Conservation (phyloP, 1,140 invertebrate species). For the Helicorthomorpha holstii region DNA sequence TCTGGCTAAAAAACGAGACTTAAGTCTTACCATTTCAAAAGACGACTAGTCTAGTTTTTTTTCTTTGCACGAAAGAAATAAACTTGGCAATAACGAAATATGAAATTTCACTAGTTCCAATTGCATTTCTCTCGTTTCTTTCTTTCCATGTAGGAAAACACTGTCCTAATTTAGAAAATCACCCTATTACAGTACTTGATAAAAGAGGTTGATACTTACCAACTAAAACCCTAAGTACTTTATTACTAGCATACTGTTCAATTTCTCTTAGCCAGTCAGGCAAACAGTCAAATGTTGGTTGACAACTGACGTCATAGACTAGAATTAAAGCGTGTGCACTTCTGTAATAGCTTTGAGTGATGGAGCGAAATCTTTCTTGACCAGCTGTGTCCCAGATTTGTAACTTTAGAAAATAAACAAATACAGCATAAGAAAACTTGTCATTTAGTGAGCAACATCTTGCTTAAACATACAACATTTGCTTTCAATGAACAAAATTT, state of each 20-base stretch:
- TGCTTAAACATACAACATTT: too few relatives aligned
- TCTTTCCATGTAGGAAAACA: too few relatives aligned
- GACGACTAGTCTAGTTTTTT: too few relatives aligned
- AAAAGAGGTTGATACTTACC: conserved; percentile 49
- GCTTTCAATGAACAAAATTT: too few relatives aligned
- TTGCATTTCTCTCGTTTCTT: not conserved
- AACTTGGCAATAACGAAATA: too few relatives aligned
- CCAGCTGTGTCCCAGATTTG: conserved; percentile 98
- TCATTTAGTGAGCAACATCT: too few relatives aligned
- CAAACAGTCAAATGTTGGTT: conserved; percentile 89
- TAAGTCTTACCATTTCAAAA: too few relatives aligned
- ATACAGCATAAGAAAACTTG: conserved; percentile 6
- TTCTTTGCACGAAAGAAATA: too few relatives aligned
- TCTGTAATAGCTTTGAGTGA: conserved; percentile 94
- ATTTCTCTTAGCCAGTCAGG: conserved; percentile 91
- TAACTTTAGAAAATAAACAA: conserved; percentile 42
- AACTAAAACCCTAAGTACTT: conserved; percentile 81
- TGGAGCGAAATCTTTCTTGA: conserved; percentile 90
- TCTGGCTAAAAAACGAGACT: too few relatives aligned
- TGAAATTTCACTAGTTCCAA: too few relatives aligned
- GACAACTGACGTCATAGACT: conserved; percentile 94
- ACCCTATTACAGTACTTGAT: too few relatives aligned
- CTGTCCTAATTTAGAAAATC: too few relatives aligned
- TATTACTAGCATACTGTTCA: conserved; percentile 87
- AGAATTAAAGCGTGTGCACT: conserved; percentile 93